Conservation (phyloP, 2,888 invertebrate species). For the Pandemis cinnamomeana region DNA sequence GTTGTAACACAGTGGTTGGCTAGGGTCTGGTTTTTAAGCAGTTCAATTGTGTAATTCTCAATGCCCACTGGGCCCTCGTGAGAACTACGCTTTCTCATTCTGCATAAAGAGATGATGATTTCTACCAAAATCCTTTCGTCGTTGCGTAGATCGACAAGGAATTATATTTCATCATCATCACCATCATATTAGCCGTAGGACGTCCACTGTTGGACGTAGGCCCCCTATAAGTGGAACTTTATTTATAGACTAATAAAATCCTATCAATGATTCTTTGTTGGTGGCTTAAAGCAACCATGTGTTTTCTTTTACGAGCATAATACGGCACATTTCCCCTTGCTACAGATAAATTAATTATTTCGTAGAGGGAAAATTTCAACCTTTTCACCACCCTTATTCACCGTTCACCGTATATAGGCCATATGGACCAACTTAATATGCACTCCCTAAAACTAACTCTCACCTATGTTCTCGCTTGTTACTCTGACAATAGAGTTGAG, state of each 20-base stretch:
- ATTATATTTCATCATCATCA: too few species aligned
- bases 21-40: too few species aligned
- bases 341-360: constrained; percentile 51
- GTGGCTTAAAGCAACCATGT: background rate
- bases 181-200: too few species aligned
- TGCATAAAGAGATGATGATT: too few species aligned
- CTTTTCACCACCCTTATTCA: constrained; percentile 44
- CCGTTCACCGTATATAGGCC: constrained; percentile 40
- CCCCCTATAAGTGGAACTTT: background rate
- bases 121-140: too few species aligned
- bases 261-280: background rate
- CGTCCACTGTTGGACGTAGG: too few species aligned
- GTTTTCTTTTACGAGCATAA: constrained; percentile 18
- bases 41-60: too few species aligned
- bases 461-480: constrained; percentile 12
- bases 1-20: too few species aligned
- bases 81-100: too few species aligned
- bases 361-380: constrained; percentile 45
- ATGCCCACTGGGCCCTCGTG: too few species aligned
- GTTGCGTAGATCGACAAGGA: too few species aligned
- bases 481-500: constrained; percentile 35
- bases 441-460: constrained; percentile 1
- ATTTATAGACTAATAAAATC: background rate
- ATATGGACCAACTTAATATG: constrained; percentile 15
- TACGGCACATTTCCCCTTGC: constrained; percentile 36